Conservation (phyloP, 1,140 invertebrate species). For the Nylanderia fulva region DNA sequence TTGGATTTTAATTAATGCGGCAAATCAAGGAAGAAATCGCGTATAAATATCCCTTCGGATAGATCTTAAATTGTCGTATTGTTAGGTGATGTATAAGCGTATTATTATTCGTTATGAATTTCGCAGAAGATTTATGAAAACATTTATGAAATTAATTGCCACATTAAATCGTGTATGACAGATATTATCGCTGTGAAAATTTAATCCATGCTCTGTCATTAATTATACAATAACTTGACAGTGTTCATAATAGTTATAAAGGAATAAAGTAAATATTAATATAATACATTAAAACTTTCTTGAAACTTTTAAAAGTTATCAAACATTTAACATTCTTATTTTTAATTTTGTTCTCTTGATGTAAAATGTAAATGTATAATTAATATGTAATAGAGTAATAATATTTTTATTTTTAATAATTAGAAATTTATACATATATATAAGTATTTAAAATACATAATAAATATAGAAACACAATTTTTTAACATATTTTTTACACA, state of each 20-base stretch:
- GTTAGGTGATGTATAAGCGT: slow-evolving; percentile 52
- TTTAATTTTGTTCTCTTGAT: not conserved
- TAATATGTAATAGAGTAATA: too few species aligned
- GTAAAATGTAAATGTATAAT: not conserved
- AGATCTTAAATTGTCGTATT: slow-evolving; percentile 51
- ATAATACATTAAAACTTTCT: not conserved
- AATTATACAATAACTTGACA: slow-evolving; percentile 39
- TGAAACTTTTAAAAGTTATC: not conserved
- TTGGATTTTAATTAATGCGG: slow-evolving; percentile 54
- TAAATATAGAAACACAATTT: too few species aligned
- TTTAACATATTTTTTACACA: too few species aligned
- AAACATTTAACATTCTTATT: not conserved
- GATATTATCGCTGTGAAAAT: slow-evolving; percentile 44
- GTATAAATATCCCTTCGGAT: slow-evolving; percentile 34
- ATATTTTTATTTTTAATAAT: too few species aligned
- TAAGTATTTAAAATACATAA: too few species aligned
- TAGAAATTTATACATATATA: too few species aligned
- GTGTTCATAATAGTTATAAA: not conserved
- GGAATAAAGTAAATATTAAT: not conserved
- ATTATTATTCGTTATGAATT: slow-evolving; percentile 54
- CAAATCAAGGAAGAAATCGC: slow-evolving; percentile 34
- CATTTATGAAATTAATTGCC: slow-evolving; percentile 43
- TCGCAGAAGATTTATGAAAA: slow-evolving; percentile 55
- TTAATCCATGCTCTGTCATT: slow-evolving; percentile 27
- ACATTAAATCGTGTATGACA: slow-evolving; percentile 41